Evolutionary conservation across 2,113 vertebrate genomes (phyloP), one percentile per base, ranked within the genome.

Genomic region (Bothrops jararaca): DNA sequence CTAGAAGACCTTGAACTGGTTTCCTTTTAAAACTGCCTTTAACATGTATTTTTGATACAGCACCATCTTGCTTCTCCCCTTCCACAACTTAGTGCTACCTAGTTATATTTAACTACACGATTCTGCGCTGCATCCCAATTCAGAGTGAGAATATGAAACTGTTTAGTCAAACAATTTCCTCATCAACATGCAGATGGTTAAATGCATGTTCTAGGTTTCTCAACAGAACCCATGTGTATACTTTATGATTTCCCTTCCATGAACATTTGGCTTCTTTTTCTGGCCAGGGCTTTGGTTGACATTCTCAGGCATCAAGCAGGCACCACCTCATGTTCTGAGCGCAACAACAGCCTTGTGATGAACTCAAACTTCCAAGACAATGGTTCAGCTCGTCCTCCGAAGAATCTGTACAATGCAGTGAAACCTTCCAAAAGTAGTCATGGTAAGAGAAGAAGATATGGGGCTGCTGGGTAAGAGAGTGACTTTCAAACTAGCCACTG

Each of bases 301-400:
- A 99, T 99, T 95, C 94, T 99, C 94, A 97, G 98, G 85, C 98
- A 99, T 95, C 98, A 99, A 94, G 98, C 98, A 0, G 98, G 98
- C 56, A 98, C 98, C 0, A 98, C 98, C 57, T 97, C 98, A 91
- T 98, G 98, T 90, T 97, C 98, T 0, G 98, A 99, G 97, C 96
- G 98, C 91, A 98, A 98, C 95, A 98, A 98, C 95, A 99, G 98
- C 60, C 98, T 98, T 91, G 98, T 98, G 91, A 95, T 98, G 95
- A 96, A 98, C 42, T 96, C 98, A 1, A 96, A 95, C 24, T 80
- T 95, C n/a, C 97, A 98, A 12, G 97, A 98, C 88, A 98, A 98
- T 50, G 98, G 98, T 39, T 95, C 98, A 6, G 98, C 98, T 18
- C 98, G 98, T 91, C 96, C 98, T 22, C 98, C 98, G 13, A 99